Percentiles rank a stretch among this genome's conserved stretches.
Conservation (phyloP, 2,113 vertebrate species). For the Albula glossodonta region DNA sequence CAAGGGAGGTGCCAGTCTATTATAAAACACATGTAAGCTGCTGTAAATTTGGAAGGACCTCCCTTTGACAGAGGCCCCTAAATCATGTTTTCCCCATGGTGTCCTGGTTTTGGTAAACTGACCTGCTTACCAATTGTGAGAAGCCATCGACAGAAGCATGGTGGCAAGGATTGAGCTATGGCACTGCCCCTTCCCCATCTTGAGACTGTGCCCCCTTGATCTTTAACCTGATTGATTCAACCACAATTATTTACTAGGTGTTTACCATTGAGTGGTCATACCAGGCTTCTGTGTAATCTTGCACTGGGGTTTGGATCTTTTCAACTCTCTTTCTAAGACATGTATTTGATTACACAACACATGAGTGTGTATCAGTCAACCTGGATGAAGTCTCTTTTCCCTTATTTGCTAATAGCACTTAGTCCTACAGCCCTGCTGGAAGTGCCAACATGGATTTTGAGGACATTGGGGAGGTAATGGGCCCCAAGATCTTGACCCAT, state of each 20-base stretch:
- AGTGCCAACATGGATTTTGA: no score
- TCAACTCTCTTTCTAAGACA: background rate
- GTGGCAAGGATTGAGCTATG: background rate
- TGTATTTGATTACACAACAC: background rate
- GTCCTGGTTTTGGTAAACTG: background rate
- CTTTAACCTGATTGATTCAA: background rate
- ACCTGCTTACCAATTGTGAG: background rate
- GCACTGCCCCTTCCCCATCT: background rate
- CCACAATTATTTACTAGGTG: background rate
- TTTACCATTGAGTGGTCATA: background rate
- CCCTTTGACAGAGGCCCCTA: background rate
- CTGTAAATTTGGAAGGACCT: background rate
- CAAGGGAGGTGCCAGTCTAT: conserved; percentile 1
- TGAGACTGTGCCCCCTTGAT: background rate
- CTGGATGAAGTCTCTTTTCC: no score
- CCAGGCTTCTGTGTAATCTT: background rate
- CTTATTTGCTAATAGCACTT: no score
- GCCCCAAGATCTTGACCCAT: no score
- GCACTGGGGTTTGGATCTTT: background rate
- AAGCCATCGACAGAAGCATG: background rate
- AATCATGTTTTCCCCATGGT: background rate
- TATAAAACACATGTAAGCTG: background rate
- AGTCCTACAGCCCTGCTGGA: no score
- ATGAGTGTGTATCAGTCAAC: no score
- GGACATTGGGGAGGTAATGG: no score